These are phyloP conservation scores for Procambarus clarkii DNA, from an alignment of 1,140 invertebrate genomes.

Conservation along the genomic window DNA sequence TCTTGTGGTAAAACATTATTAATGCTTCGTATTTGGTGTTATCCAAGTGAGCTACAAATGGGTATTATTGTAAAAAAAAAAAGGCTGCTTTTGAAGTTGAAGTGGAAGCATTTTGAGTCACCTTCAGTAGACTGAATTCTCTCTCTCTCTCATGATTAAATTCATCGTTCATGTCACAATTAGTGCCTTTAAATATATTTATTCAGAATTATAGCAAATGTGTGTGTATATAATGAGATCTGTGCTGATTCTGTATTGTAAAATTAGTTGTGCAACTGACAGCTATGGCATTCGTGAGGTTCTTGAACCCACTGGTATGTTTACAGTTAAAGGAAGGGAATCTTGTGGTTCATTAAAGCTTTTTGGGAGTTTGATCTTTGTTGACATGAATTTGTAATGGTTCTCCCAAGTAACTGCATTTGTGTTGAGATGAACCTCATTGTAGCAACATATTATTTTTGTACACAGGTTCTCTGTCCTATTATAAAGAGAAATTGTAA, in stretches of 20 bases:
- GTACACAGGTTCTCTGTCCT: neutral
- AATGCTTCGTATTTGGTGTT: too few species aligned
- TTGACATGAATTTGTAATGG: neutral
- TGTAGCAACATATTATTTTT: neutral
- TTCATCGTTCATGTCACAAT: slow-evolving; percentile 1
- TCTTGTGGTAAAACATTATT: too few species aligned
- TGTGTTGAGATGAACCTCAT: neutral
- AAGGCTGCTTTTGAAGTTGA: too few species aligned
- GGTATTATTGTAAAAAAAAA: too few species aligned
- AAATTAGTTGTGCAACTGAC: neutral
- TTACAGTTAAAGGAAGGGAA: neutral
- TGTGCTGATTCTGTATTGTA: neutral
- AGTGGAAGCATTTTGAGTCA: neutral
- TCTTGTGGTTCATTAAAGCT: neutral
- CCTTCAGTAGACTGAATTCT: neutral
- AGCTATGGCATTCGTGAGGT: neutral
- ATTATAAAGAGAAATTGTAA: neutral
- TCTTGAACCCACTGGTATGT: neutral
- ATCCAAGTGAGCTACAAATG: too few species aligned
- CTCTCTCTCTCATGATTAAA: neutral
- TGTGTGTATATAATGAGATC: neutral
- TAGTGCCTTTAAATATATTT: neutral
- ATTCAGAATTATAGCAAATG: neutral
- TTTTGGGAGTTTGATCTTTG: neutral
- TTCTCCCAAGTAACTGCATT: neutral